These are phyloP conservation scores for Halictus ligatus DNA, from an alignment of 2,888 invertebrate species.

Conservation along the genomic window DNA sequence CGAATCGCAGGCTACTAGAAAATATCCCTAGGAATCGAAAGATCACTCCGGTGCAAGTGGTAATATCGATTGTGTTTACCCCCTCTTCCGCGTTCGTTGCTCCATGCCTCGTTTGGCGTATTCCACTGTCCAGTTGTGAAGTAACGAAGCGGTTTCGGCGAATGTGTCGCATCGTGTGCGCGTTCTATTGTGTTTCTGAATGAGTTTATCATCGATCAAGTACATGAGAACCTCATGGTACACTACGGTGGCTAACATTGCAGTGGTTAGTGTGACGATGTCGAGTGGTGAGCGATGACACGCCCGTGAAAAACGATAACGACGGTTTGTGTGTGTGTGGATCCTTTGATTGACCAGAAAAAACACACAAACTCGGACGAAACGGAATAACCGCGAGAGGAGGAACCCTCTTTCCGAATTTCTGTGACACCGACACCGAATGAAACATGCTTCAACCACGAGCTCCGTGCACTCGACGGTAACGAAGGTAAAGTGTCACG, in stretches of 20 bases:
- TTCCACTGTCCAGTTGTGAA: conserved; percentile 54
- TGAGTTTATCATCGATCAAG: conserved; percentile 44
- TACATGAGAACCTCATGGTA: conserved; percentile 37
- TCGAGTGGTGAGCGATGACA: conserved; percentile 70
- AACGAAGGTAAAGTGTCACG: conserved; percentile 53
- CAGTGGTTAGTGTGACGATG: conserved; percentile 44
- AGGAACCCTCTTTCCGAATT: conserved; percentile 27
- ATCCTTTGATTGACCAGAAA: conserved; percentile 44
- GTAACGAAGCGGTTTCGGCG: conserved; percentile 56
- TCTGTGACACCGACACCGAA: conserved; percentile 39
- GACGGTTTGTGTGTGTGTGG: conserved; percentile 24
- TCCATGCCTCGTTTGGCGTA: conserved; percentile 60
- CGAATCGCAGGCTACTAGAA: conserved; percentile 39
- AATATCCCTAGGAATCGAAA: conserved; percentile 60
- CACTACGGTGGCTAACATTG: conserved; percentile 21
- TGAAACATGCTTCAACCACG: conserved; percentile 60
- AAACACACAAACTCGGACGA: conserved; percentile 10
- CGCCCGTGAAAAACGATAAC: conserved; percentile 70
- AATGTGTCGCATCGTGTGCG: conserved; percentile 45
- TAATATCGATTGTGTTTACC: conserved; percentile 55
- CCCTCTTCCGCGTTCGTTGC: conserved; percentile 57
- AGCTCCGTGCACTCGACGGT: conserved; percentile 36
- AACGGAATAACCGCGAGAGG: conserved; percentile 30
- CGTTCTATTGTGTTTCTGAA: conserved; percentile 36
- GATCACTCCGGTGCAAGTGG: conserved; percentile 49